phyloP scores from a whole-genome alignment of 2,113 vertebrate species.

The Centropristis striata region DNA sequence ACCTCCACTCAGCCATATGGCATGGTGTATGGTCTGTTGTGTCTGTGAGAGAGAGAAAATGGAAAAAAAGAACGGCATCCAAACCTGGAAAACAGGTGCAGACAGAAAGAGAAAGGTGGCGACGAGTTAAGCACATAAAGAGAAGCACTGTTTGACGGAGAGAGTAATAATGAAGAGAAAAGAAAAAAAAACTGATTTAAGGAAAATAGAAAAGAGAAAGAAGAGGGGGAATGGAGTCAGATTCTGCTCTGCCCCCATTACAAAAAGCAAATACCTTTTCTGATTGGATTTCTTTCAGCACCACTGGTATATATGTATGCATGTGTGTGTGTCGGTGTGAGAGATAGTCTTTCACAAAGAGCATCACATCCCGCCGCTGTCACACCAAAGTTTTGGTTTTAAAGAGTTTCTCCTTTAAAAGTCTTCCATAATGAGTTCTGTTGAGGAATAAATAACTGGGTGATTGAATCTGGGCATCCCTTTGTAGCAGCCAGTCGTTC shows the following conservation, averaged over 20 bases:
- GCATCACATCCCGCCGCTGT: not conserved
- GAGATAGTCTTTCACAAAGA: not conserved
- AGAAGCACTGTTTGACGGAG: constrained; percentile 5
- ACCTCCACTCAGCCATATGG: constrained; percentile 35
- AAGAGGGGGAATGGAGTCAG: constrained; percentile 24
- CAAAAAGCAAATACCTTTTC: constrained; percentile 53
- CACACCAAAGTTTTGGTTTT: not conserved
- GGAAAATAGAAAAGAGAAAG: constrained; percentile 20
- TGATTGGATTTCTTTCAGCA: constrained; percentile 56
- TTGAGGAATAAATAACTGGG: not conserved
- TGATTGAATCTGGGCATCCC: not conserved
- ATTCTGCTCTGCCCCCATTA: constrained; percentile 41
- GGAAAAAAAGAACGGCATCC: not conserved
- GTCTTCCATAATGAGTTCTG: not conserved
- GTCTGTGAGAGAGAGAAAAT: constrained; percentile 1
- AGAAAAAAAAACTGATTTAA: not conserved
- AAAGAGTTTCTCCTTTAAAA: not conserved
- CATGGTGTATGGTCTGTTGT: not conserved
- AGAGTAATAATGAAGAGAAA: constrained; percentile 5
- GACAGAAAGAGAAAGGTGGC: not conserved
- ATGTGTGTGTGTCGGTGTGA: constrained; percentile 10
- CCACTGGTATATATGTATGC: not conserved
- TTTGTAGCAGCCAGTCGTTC: not conserved
- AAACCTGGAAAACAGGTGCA: constrained; percentile 7
- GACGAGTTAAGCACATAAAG: constrained; percentile 3